Conservation (phyloP, 2,888 invertebrate species). For the Heliconius ethilla region DNA sequence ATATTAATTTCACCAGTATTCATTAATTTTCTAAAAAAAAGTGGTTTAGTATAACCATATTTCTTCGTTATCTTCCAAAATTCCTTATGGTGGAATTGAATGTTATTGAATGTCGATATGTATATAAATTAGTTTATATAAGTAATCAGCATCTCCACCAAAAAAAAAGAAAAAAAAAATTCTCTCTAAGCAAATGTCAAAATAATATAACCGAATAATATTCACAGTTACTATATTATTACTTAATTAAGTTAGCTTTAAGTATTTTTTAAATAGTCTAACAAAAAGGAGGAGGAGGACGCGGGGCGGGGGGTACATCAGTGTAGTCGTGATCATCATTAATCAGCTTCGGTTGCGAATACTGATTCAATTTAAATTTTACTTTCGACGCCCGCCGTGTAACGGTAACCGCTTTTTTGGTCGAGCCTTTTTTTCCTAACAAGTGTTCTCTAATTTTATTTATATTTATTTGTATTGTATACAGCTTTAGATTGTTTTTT, state of each 20-base stretch:
- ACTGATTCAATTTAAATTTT: conserved; percentile 40
- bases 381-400: conserved; percentile 37
- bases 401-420: conserved; percentile 15
- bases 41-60: too few species aligned
- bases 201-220: too few species aligned
- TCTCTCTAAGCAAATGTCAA: too few species aligned
- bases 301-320: too few species aligned
- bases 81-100: too few species aligned
- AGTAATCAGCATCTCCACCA: too few species aligned
- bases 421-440: neutral
- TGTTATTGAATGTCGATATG: too few species aligned
- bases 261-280: neutral
- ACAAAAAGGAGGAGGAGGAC: neutral
- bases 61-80: too few species aligned
- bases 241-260: neutral
- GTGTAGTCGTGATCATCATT: conserved; percentile 20
- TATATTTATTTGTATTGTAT: conserved; percentile 19
- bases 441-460: conserved; percentile 12
- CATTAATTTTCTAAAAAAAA: too few species aligned
- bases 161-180: neutral
- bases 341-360: conserved; percentile 29
- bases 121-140: too few species aligned
- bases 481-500: neutral
- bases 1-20: too few species aligned
- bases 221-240: neutral